Base-by-base conservation (phyloP, 2,888 invertebrate genomes). In the Nemurella pictetii region DNA sequence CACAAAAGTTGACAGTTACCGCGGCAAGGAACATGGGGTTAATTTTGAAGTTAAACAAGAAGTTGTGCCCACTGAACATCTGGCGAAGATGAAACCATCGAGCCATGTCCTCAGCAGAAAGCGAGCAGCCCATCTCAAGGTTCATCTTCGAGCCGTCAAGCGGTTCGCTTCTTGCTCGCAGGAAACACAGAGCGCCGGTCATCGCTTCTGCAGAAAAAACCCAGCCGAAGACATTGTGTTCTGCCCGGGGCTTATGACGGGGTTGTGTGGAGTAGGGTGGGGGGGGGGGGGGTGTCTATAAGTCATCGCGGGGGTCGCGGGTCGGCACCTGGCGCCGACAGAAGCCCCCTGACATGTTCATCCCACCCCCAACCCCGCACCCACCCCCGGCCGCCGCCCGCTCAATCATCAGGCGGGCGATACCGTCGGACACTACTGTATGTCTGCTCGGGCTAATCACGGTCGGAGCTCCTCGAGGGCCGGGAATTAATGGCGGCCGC, bases 251-350 rank as follows among this genome's bases (percentile, higher is more conserved):
- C 9, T 55, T 55, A 55, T 15, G 55, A 27, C 28, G 80, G 32
- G 32, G 80, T 3, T 7, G 80, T 30, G 0, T 0, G 32, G 32
- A 30, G 32, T 55, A 30, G 25, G 20, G 30, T 4, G 32, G 32
- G 80, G 20, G 4, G 80, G 9, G 80, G 80, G 35, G 35, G 29
- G 27, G 75, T 25, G n/a, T 75, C 75, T 26, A 75, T 75, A 75
- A 75, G 75, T 75, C 75, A 75, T 75, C 27, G 75, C 5, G 27
- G 28, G 75, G 75, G 75, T 75, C 75, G 36, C 20, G 26, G 80
- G 26, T 80, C 80, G 35, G 9, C 80, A 80, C 80, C 30, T 80
- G 80, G 80, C 35, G 36, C 26, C 35, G 80, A 80, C 80, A 80
- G 80, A 35, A 32, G 32, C 36, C 26, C 35, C 26, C 20, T 80